phyloP scores from a whole-genome alignment of 2,888 invertebrate species.

The Andricus curvator region DNA sequence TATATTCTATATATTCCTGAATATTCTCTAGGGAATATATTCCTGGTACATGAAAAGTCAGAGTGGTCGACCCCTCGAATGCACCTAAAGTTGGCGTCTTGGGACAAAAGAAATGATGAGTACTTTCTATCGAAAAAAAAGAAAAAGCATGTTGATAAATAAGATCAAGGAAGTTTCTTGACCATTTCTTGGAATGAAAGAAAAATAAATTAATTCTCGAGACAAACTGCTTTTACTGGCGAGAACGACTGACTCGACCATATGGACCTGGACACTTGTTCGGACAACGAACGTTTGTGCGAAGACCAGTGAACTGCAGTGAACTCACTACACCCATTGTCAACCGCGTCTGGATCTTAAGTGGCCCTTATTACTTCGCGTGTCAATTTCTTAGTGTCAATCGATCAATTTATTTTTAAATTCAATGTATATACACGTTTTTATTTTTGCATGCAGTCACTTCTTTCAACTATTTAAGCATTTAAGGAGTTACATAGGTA shows the following conservation, averaged over 20 bases:
- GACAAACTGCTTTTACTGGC: slow-evolving; percentile 15
- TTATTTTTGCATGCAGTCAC: no score
- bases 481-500: no score
- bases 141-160: background rate
- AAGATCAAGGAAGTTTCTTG: slow-evolving; percentile 8
- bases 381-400: background rate
- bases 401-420: background rate
- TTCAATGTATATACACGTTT: no score
- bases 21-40: no score
- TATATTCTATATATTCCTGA: no score
- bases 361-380: background rate
- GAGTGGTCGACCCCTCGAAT: no score
- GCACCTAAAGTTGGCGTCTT: no score
- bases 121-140: background rate
- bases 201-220: slow-evolving; percentile 28
- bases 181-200: slow-evolving; percentile 22
- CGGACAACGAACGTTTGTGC: slow-evolving; percentile 32
- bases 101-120: no score
- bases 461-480: no score
- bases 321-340: slow-evolving; percentile 1
- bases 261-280: slow-evolving; percentile 19
- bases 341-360: background rate
- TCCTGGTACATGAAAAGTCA: no score
- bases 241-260: slow-evolving; percentile 8
- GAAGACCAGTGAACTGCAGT: slow-evolving; percentile 16